A percentile compares a stretch with the other conserved stretches of the same genome.
phyloP scores from a whole-genome alignment of 2,113 vertebrate species.

The Steatornis caripensis region DNA sequence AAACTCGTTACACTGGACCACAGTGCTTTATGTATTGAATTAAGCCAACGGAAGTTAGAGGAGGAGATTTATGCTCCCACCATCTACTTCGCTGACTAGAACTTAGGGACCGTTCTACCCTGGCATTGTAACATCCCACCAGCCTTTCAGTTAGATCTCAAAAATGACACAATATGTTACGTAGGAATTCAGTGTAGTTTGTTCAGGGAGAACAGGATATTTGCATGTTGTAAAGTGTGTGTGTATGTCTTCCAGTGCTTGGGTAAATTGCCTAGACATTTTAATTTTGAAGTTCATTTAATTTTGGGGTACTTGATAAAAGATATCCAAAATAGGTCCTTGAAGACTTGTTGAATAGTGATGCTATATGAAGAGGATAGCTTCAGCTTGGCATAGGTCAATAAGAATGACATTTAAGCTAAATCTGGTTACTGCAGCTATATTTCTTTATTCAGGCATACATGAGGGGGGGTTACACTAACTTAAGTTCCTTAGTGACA shows the following conservation, averaged over 20 bases:
- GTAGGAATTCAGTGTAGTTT: not conserved
- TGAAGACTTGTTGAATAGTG: not conserved
- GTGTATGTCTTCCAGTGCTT: not conserved
- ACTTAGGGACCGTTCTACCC: not conserved
- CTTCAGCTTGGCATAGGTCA: not conserved
- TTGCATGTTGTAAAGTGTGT: not conserved
- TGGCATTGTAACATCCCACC: not conserved
- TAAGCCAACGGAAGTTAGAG: not conserved
- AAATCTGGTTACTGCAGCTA: not conserved
- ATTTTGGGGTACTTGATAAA: not conserved
- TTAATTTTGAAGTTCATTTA: not conserved
- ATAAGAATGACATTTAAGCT: not conserved
- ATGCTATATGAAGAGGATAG: not conserved
- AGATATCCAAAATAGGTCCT: accelerated
- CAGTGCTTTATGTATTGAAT: not conserved
- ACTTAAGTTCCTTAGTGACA: not conserved
- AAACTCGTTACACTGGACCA: not conserved
- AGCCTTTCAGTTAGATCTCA: not conserved
- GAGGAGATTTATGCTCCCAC: not conserved
- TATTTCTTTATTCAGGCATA: not conserved
- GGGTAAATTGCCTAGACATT: not conserved
- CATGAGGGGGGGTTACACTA: not conserved
- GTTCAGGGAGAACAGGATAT: not conserved
- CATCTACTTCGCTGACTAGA: not conserved
- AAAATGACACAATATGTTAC: not conserved